Evolutionary conservation across 2,113 vertebrate species (phyloP).

Genomic region (Agapornis roseicollis): DNA sequence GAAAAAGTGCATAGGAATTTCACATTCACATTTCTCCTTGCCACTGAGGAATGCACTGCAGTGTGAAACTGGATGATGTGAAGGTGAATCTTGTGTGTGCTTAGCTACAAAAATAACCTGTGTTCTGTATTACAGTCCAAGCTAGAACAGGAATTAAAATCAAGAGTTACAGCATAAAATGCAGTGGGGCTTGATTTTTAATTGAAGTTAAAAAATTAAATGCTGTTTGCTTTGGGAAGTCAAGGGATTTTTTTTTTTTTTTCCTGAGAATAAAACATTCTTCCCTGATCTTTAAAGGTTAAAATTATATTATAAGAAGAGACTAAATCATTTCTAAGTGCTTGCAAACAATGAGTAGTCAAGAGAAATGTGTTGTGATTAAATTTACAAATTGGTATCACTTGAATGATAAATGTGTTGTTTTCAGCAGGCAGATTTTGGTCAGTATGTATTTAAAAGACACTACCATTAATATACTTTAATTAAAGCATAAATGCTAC

Average conservation of each 20-base stretch:
- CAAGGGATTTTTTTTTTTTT: conserved; percentile 18
- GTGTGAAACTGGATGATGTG: not conserved
- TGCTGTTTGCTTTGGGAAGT: conserved; percentile 41
- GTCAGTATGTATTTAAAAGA: conserved; percentile 70
- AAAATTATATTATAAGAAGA: conserved; percentile 64
- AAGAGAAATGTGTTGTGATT: conserved; percentile 23
- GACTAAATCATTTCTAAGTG: conserved; percentile 56
- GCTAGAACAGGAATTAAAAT: conserved; percentile 43
- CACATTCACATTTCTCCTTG: not conserved
- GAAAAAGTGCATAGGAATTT: conserved; percentile 26
- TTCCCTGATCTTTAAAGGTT: conserved; percentile 62
- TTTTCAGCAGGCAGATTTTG: conserved; percentile 68
- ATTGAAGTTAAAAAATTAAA: conserved; percentile 40
- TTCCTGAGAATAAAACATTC: conserved; percentile 39
- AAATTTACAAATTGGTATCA: conserved; percentile 52
- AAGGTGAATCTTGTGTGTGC: not conserved
- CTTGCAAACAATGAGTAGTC: conserved; percentile 43
- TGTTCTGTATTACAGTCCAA: conserved; percentile 31
- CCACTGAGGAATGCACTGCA: conserved; percentile 19
- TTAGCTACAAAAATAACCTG: conserved; percentile 14
- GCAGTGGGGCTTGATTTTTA: conserved; percentile 21
- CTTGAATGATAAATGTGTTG: conserved; percentile 38
- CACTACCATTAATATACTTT: conserved; percentile 72
- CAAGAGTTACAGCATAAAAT: conserved; percentile 7
- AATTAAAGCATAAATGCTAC: conserved; percentile 85